These are phyloP conservation scores for Spea multiplicata DNA, from an alignment of 2,113 vertebrate genomes.

Conservation along the genomic window DNA sequence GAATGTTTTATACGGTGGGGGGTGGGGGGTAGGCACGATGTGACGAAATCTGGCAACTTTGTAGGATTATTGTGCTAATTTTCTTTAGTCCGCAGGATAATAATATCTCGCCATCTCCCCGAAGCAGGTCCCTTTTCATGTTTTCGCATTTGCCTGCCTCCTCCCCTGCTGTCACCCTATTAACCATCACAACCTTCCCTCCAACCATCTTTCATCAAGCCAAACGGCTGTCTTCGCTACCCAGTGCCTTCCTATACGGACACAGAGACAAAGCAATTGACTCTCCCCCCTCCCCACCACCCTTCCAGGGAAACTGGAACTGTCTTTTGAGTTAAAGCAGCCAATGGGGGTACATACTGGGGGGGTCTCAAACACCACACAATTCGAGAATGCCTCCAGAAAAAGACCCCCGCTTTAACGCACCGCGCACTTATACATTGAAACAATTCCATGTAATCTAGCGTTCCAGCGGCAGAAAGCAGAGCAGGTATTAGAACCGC, in stretches of 20 bases:
- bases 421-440: no score
- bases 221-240: constrained; percentile 43
- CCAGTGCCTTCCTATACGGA: constrained; percentile 52
- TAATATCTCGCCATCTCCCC: constrained; percentile 35
- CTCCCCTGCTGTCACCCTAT: constrained; percentile 33
- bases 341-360: background rate
- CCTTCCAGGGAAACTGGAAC: constrained; percentile 54
- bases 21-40: background rate
- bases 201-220: constrained; percentile 50
- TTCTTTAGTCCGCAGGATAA: constrained; percentile 31
- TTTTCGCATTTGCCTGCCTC: constrained; percentile 39
- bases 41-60: constrained; percentile 17
- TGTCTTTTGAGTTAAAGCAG: constrained; percentile 49
- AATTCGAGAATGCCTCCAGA: constrained; percentile 9
- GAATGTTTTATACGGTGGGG: no score
- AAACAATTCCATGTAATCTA: no score
- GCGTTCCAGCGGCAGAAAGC: no score
- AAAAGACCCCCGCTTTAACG: background rate
- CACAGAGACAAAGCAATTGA: constrained; percentile 63
- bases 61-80: constrained; percentile 33
- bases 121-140: constrained; percentile 39
- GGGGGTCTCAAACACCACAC: background rate
- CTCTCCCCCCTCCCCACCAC: constrained; percentile 53
- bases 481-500: no score
- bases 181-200: constrained; percentile 49